These are phyloP conservation scores for Platynereis dumerilii DNA, from an alignment of 2,888 invertebrate species.

Conservation along the genomic window DNA sequence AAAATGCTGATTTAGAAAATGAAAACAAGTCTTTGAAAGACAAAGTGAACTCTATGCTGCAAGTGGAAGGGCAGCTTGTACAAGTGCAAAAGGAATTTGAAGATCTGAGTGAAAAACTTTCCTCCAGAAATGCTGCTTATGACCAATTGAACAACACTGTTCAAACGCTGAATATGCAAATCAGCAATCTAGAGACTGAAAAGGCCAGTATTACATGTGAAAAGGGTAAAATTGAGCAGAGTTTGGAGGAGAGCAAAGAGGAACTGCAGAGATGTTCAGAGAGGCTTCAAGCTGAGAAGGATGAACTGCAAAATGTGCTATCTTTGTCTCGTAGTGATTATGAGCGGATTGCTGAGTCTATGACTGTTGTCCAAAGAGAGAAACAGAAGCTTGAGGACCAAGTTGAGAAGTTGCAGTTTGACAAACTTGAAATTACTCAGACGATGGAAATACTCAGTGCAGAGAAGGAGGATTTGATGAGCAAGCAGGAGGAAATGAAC, in stretches of 20 bases:
- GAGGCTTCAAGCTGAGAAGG: no score
- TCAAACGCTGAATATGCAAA: neutral
- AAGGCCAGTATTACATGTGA: neutral
- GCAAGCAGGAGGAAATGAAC: constrained; percentile 21
- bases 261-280: neutral
- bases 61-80: constrained; percentile 8
- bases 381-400: no score
- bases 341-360: no score
- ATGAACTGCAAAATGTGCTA: no score
- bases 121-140: neutral
- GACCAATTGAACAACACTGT: neutral
- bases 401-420: no score
- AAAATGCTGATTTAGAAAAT: neutral
- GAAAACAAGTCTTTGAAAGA: constrained; percentile 21
- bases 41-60: neutral
- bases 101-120: neutral
- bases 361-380: no score
- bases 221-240: neutral
- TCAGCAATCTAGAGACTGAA: neutral
- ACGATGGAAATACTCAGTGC: constrained; percentile 12
- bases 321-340: no score
- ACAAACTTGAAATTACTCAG: constrained; percentile 4
- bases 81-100: neutral
- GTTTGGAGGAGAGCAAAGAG: neutral
- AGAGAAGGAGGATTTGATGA: constrained; percentile 16